Evolutionary conservation across 92 coral and sea anemone species (phyloP), one percentile per base, ranked within the genome.

Genomic region (Anthopleura xanthogrammica): DNA sequence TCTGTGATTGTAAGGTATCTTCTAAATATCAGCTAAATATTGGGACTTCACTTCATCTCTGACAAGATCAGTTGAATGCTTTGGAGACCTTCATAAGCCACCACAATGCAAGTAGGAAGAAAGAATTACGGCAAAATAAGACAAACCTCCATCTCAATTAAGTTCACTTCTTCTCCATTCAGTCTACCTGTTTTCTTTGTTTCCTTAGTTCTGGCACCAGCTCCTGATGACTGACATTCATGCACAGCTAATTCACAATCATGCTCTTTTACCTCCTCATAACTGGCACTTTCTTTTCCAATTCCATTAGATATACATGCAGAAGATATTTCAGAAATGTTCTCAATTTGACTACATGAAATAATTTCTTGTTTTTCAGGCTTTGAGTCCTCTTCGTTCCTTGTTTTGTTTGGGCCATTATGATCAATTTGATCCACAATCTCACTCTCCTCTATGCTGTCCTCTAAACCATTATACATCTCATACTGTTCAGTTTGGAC

Each of bases 371-470:
- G 36, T 43, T 46, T 76, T 7, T 77, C 65, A 52, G 7, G 60
- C 29, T 8, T 50, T 36, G 16, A 11, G n/a, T 7, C 40, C 50
- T 79, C 72, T 36, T 3, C 40, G 1, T 17, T 12, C 3, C 42
- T 40, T 23, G 70, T 2, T 62, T 58, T 14, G 12, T 40, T 55
- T 12, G 40, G 16, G 42, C 24, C 41, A 48, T 13, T 20, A 4
- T 9, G 22, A 43, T 16, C 60, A 64, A 16, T 80, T 75, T 41
- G 75, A 43, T 50, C 20, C 5, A 36, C 74, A 68, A 36, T 68
- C 1, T 68, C 16, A 71, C 83, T 20, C 22, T 79, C 79, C 36
- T 85, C 83, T 36, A 85, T 60, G 79, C 83, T 85, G 54, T 85
- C 88, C 24, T 85, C 78, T 19, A 68, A 77, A 7, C 52, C 83